Evolutionary conservation across 2,797 vertebrate genomes (phyloP).

Genomic region (Heterohyrax brucei): DNA sequence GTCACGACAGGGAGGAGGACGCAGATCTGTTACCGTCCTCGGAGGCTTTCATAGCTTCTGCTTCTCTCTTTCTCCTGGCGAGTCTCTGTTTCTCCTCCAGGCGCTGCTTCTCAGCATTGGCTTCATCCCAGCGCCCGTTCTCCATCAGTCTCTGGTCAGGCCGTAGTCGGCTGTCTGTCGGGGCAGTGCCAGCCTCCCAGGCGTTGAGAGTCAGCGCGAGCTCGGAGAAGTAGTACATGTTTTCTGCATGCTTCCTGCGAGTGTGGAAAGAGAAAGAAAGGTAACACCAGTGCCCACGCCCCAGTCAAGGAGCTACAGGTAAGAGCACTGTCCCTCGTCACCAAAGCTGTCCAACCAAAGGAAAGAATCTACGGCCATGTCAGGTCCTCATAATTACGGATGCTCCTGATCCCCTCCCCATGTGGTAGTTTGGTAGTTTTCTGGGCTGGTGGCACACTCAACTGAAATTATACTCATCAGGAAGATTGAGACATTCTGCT

Average conservation of each 20-base stretch:
- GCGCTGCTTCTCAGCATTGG: slow-evolving; percentile 97
- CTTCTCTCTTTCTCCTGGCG: slow-evolving; percentile 94
- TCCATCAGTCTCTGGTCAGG: slow-evolving; percentile 98
- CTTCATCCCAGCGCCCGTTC: slow-evolving; percentile 97
- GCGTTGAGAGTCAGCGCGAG: slow-evolving; percentile 97
- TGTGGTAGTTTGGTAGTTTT: not conserved
- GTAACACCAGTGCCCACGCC: not conserved
- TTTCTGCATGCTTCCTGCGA: slow-evolving; percentile 96
- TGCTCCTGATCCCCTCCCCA: not conserved
- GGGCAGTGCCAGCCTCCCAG: slow-evolving; percentile 93
- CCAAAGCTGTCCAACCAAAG: not conserved
- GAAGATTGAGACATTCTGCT: not conserved
- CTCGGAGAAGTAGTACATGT: slow-evolving; percentile 98
- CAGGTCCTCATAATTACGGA: not conserved
- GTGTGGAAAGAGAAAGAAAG: not conserved
- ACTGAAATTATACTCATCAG: not conserved
- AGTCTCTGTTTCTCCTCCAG: slow-evolving; percentile 97
- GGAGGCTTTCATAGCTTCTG: slow-evolving; percentile 90
- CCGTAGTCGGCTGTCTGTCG: slow-evolving; percentile 95
- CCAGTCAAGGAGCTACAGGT: not conserved
- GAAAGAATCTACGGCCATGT: not conserved
- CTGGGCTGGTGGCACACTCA: not conserved
- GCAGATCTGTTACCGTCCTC: slow-evolving; percentile 93
- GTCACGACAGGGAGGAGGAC: not conserved
- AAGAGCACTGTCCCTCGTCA: not conserved